These are phyloP conservation scores for Polyommatus icarus DNA, from an alignment of 2,888 invertebrate species.

Conservation along the genomic window DNA sequence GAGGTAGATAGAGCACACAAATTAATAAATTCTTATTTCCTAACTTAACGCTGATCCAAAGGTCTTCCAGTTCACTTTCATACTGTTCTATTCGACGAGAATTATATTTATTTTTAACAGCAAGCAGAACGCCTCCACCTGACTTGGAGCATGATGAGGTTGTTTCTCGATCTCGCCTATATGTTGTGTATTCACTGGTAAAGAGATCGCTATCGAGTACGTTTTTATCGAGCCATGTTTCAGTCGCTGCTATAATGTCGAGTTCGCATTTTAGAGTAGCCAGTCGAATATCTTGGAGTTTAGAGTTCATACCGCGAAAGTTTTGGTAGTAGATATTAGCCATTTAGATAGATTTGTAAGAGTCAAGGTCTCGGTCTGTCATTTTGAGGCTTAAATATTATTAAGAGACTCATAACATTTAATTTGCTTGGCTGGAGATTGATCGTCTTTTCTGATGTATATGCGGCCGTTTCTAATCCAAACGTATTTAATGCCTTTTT, in stretches of 20 bases:
- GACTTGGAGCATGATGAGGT: background rate
- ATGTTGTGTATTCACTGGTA: slow-evolving; percentile 24
- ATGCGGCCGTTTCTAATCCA: slow-evolving; percentile 39
- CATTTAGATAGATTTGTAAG: slow-evolving; percentile 8
- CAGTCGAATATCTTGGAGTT: slow-evolving; percentile 32
- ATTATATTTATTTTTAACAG: slow-evolving; percentile 17
- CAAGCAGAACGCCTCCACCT: slow-evolving; percentile 21
- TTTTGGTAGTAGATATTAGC: slow-evolving; percentile 36
- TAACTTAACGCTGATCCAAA: slow-evolving; percentile 25
- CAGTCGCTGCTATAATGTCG: slow-evolving; percentile 37
- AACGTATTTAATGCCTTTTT: slow-evolving; percentile 34
- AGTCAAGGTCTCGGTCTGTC: background rate
- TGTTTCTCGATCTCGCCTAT: slow-evolving; percentile 25
- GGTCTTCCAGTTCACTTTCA: slow-evolving; percentile 31
- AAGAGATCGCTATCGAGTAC: slow-evolving; percentile 35
- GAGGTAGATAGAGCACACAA: slow-evolving; percentile 31
- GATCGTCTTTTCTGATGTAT: slow-evolving; percentile 35
- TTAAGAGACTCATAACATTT: slow-evolving; percentile 34
- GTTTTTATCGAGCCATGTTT: slow-evolving; percentile 35
- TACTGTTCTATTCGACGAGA: slow-evolving; percentile 22
- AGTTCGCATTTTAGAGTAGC: slow-evolving; percentile 3
- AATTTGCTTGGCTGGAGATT: slow-evolving; percentile 35
- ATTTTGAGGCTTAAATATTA: slow-evolving; percentile 29
- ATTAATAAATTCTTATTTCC: slow-evolving; percentile 12
- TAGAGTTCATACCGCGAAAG: slow-evolving; percentile 37